Evolutionary conservation across 2,113 vertebrate species (phyloP), one percentile per base, ranked within the genome.

Genomic region (Ciconia maguari): DNA sequence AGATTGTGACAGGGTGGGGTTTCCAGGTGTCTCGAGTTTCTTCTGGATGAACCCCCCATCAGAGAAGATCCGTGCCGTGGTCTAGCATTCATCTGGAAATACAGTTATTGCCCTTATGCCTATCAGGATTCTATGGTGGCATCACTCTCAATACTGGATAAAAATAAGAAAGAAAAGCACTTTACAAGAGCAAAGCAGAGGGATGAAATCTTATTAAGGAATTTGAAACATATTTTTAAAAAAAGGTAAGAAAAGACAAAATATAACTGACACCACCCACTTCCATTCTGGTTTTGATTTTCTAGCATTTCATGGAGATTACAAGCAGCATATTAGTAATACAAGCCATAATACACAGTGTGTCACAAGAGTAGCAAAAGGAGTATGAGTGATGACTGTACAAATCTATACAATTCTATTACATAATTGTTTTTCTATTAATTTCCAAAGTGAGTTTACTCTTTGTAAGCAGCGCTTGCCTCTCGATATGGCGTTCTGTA

Each of bases 401-500:
- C 36, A 10, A 32, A 57, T 54, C 49, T 41, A 9, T 57, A 21
- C 26, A 10, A 2, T 29, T 60, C 38, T 29, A 11, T 44, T 36
- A 9, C 10, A 19, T 25, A 21, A 15, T 46, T 46, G 57, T 4
- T 84, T 69, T 64, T 44, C 79, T 46, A 1, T 58, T 87, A 6
- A 27, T 80, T 83, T 70, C 30, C 26, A 6, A 58, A 58, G 79
- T 5, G 21, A 5, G 3, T 27, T 30, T 14, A 6, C 34, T 51
- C 65, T 30, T 18, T 10, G 42, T 27, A 21, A 52, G 61, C 75
- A 54, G 57, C 4, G 30, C 57, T 34, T 27, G 66, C 51, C 11
- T 55, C 72, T 44, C 3, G 0, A 7, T 32, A 2, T 0, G 5
- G 36, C 2, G 1, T 29, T 21, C 16, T 24, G 29, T 25, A 2